Evolutionary conservation across 2,888 invertebrate genomes (phyloP).

Genomic region (Odiellus spinosus): DNA sequence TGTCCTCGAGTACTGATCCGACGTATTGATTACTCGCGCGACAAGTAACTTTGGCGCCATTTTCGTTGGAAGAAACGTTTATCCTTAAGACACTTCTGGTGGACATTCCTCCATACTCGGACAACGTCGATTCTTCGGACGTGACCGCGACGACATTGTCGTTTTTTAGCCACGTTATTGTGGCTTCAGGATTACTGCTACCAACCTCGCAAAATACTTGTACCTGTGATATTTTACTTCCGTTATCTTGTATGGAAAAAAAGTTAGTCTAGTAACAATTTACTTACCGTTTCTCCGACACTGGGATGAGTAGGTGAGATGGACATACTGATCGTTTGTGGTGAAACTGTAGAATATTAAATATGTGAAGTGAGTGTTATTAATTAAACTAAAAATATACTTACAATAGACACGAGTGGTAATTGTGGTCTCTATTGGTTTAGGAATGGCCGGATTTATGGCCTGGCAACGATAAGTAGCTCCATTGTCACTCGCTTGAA

Average conservation of each 20-base stretch:
- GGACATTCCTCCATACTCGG: slow-evolving; percentile 60
- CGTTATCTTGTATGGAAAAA: background rate
- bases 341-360: slow-evolving; percentile 72
- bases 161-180: slow-evolving; percentile 72
- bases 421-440: slow-evolving; percentile 65
- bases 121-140: slow-evolving; percentile 38
- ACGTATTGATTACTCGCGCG: slow-evolving; percentile 60
- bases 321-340: slow-evolving; percentile 68
- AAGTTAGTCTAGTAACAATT: background rate
- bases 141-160: slow-evolving; percentile 60
- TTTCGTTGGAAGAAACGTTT: slow-evolving; percentile 67
- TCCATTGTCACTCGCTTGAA: slow-evolving; percentile 59
- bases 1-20: too few relatives aligned
- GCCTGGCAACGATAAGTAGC: slow-evolving; percentile 87
- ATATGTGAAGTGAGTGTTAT: too few relatives aligned
- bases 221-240: slow-evolving; percentile 6
- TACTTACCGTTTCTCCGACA: slow-evolving; percentile 46
- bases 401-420: slow-evolving; percentile 79
- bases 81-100: slow-evolving; percentile 35
- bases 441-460: slow-evolving; percentile 70
- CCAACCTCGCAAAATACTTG: slow-evolving; percentile 54
- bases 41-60: slow-evolving; percentile 74
- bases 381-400: too few relatives aligned
- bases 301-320: slow-evolving; percentile 62
- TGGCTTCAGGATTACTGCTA: slow-evolving; percentile 78